These are phyloP conservation scores for Eulithis testata DNA, from an alignment of 2,888 invertebrate species.

Conservation along the genomic window DNA sequence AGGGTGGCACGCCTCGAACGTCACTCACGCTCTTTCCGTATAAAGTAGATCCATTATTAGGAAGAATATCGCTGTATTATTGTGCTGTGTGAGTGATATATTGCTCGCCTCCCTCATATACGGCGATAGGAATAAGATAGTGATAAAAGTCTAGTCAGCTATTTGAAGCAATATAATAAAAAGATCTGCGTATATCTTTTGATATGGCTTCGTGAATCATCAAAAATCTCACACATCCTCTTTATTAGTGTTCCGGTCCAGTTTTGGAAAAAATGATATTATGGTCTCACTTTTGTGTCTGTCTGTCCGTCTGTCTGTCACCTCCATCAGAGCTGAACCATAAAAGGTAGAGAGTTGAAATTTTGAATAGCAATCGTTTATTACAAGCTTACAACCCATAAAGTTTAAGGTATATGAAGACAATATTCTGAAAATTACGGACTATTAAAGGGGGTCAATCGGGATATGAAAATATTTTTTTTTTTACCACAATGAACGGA, in stretches of 20 bases:
- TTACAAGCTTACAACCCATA: too few species aligned
- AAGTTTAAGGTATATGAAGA: too few species aligned
- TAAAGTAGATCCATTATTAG: slow-evolving; percentile 40
- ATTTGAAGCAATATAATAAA: neutral
- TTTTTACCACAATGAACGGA: too few species aligned
- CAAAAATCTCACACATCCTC: slow-evolving; percentile 12
- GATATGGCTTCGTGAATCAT: slow-evolving; percentile 13
- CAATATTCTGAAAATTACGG: too few species aligned
- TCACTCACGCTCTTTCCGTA: slow-evolving; percentile 35
- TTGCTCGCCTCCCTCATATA: slow-evolving; percentile 33
- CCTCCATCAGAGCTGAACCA: too few species aligned
- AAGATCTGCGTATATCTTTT: slow-evolving; percentile 1
- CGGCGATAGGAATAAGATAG: slow-evolving; percentile 35
- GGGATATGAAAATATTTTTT: too few species aligned
- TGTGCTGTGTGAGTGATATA: slow-evolving; percentile 44
- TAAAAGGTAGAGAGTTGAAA: too few species aligned
- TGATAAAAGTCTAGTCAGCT: slow-evolving; percentile 5
- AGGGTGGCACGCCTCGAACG: slow-evolving; percentile 26
- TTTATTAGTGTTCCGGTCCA: slow-evolving; percentile 10
- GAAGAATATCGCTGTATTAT: slow-evolving; percentile 42
- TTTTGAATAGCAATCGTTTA: too few species aligned
- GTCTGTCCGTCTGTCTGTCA: too few species aligned
- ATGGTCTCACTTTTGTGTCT: too few species aligned
- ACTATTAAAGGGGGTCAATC: too few species aligned
- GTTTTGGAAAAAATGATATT: too few species aligned